Conservation (phyloP, 2,797 vertebrate genomes). For the Spinus pinus region DNA sequence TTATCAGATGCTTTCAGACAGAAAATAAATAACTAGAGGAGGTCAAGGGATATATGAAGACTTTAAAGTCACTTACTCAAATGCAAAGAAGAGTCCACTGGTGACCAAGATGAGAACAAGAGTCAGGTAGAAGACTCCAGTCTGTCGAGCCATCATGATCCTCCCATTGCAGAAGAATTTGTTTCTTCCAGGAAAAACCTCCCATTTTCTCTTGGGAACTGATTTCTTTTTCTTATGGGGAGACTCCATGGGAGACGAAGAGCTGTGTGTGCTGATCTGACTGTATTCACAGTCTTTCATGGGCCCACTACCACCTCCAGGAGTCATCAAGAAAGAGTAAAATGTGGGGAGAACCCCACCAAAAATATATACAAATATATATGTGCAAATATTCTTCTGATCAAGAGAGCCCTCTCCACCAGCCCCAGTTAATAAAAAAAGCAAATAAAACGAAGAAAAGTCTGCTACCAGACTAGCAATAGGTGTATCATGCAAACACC, state of each 20-base stretch:
- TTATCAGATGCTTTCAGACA: not conserved
- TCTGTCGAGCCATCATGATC: constrained; percentile 99
- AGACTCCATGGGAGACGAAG: constrained; percentile 94
- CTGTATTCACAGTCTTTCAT: constrained; percentile 98
- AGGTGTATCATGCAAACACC: constrained; percentile 58
- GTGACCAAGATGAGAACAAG: constrained; percentile 94
- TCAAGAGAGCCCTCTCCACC: not conserved
- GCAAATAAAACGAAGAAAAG: not conserved
- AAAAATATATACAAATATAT: constrained; percentile 34
- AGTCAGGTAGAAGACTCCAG: constrained; percentile 97
- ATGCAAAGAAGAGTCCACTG: constrained; percentile 96
- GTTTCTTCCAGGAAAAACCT: constrained; percentile 95
- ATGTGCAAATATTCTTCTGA: constrained; percentile 19
- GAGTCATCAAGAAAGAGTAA: constrained; percentile 85
- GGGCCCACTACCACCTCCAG: constrained; percentile 86
- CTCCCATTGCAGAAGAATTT: constrained; percentile 96
- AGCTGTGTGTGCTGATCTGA: constrained; percentile 95
- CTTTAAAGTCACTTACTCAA: constrained; percentile 88
- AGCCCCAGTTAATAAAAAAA: constrained; percentile 4
- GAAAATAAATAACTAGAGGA: not conserved
- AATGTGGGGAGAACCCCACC: constrained; percentile 57
- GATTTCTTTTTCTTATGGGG: constrained; percentile 88
- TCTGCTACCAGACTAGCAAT: constrained; percentile 42
- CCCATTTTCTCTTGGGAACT: constrained; percentile 89
- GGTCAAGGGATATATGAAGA: not conserved